Percentiles rank a stretch among this genome's conserved stretches.
Conservation (phyloP, 1,140 invertebrate species). For the Pentalonia nigronervosa region DNA sequence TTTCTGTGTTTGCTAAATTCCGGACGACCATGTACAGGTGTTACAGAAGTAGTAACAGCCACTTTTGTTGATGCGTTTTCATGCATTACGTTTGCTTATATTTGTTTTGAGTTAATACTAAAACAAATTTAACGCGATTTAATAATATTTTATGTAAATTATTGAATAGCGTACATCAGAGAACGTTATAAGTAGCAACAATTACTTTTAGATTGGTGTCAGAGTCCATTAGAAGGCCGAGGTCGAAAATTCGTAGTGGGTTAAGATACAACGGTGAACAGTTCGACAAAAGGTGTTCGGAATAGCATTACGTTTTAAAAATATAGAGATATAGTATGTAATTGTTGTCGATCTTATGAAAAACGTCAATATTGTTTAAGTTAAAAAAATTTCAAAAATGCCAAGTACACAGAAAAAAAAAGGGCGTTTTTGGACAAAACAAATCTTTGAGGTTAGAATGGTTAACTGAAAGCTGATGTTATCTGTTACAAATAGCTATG, state of each 20-base stretch:
- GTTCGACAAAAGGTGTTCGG: background rate
- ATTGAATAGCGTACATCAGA: background rate
- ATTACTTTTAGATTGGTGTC: conserved; percentile 47
- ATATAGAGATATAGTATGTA: background rate
- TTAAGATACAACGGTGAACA: background rate
- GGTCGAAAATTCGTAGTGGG: background rate
- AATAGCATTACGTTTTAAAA: background rate
- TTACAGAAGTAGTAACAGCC: conserved; percentile 63
- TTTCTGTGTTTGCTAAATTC: conserved; percentile 68
- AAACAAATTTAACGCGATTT: background rate
- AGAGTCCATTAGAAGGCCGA: conserved; percentile 44
- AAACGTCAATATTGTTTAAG: background rate
- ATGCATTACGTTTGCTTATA: conserved; percentile 12
- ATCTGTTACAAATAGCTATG: background rate
- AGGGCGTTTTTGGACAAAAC: conserved; percentile 55
- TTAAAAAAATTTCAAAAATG: conserved; percentile 50
- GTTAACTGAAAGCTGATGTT: conserved; percentile 38
- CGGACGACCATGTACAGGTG: conserved; percentile 71
- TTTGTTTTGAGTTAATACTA: conserved; percentile 7
- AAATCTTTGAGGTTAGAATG: conserved; percentile 49
- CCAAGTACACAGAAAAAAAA: conserved; percentile 52
- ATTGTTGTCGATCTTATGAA: background rate
- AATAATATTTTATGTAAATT: background rate
- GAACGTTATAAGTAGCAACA: background rate
- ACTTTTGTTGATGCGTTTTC: conserved; percentile 54